These are phyloP conservation scores for Parauchenoglanis ngamensis DNA, from an alignment of 2,797 vertebrate genomes.

Conservation along the genomic window DNA sequence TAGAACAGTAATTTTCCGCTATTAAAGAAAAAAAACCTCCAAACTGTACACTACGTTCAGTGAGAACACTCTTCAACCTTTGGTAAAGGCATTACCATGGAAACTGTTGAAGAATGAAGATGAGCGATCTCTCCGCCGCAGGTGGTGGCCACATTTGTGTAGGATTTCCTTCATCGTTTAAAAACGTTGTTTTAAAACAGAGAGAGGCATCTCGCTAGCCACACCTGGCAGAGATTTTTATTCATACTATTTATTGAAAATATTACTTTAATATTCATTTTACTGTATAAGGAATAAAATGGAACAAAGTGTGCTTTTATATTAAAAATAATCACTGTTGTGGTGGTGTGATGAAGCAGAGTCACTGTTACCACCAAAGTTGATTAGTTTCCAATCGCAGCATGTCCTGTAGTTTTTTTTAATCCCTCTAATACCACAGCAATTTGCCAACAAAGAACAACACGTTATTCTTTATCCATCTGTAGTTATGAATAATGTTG, in stretches of 20 bases:
- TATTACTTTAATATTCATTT: background rate
- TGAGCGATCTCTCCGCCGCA: constrained; percentile 25
- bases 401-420: background rate
- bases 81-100: constrained; percentile 51
- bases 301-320: background rate
- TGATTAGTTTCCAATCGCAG: background rate
- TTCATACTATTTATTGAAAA: background rate
- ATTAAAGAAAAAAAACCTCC: constrained; percentile 39
- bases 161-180: constrained; percentile 28
- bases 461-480: background rate
- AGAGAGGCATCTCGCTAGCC: background rate
- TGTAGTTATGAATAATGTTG: background rate
- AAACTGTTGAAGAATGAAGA: constrained; percentile 43
- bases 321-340: background rate
- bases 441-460: background rate
- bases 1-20: constrained; percentile 34
- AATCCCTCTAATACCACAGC: background rate
- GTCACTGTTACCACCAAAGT: too few relatives aligned
- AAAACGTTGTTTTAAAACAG: constrained; percentile 10
- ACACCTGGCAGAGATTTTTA: background rate
- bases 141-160: constrained; percentile 26
- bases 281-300: background rate
- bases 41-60: constrained; percentile 26
- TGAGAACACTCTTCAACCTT: background rate
- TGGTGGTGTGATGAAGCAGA: background rate